Evolutionary conservation across 2,797 vertebrate genomes (phyloP).

Genomic region (Pseudomugil tenellus): DNA sequence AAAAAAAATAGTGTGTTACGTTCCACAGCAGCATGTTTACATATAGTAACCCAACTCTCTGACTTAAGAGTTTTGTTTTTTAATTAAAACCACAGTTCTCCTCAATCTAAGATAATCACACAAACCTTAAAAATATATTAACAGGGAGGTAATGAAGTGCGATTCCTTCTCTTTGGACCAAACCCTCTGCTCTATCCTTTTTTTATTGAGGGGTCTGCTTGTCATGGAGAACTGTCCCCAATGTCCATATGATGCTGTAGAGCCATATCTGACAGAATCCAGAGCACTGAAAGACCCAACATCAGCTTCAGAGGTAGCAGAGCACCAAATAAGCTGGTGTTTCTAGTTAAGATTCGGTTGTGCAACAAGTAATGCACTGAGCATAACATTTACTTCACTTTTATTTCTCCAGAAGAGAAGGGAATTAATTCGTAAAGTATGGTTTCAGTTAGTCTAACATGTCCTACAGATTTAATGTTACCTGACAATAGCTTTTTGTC

Average conservation of each 20-base stretch:
- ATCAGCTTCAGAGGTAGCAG: not conserved
- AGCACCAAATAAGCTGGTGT: too few species aligned
- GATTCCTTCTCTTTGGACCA: too few species aligned
- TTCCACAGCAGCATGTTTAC: not conserved
- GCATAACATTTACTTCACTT: not conserved
- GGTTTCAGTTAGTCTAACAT: not conserved
- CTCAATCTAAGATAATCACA: not conserved
- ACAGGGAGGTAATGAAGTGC: too few species aligned
- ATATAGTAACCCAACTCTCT: not conserved
- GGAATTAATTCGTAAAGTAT: not conserved
- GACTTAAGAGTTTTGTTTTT: too few species aligned
- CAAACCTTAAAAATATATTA: too few species aligned
- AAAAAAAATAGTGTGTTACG: not conserved
- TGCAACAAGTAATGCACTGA: not conserved
- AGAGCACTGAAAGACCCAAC: too few species aligned
- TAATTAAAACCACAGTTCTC: not conserved
- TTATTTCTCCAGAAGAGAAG: too few species aligned
- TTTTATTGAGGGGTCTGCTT: not conserved
- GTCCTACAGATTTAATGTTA: slow-evolving; percentile 1
- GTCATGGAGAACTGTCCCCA: not conserved
- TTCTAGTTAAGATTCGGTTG: not conserved
- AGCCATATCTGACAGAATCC: not conserved
- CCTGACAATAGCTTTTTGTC: not conserved
- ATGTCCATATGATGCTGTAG: not conserved
- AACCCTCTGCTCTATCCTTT: too few species aligned